These are phyloP conservation scores for Galleria mellonella DNA, from an alignment of 1,140 invertebrate genomes.

Conservation along the genomic window DNA sequence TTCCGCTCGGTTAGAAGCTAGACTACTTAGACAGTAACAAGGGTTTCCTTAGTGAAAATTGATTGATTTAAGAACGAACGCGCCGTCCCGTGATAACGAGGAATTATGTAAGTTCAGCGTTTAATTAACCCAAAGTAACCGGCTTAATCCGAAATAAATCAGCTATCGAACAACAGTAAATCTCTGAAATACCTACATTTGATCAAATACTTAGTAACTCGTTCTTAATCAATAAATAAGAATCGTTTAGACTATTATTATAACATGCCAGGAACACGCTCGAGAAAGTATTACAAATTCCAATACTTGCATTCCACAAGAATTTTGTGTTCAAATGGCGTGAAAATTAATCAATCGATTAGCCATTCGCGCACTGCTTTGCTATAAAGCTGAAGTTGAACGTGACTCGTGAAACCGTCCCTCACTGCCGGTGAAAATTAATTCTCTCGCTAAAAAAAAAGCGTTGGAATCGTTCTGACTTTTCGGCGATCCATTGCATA, in stretches of 20 bases:
- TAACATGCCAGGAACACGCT: neutral
- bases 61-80: neutral
- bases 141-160: conserved; percentile 1
- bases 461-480: conserved; percentile 25
- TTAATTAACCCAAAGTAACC: conserved; percentile 5
- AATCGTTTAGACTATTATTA: neutral
- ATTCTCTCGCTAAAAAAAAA: conserved; percentile 43
- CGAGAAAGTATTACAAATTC: conserved; percentile 4
- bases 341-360: conserved; percentile 70
- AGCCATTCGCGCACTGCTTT: conserved; percentile 48
- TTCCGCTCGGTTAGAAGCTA: neutral
- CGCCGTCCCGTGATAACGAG: conserved; percentile 1
- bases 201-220: neutral
- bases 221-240: neutral
- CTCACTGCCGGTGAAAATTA: conserved; percentile 46
- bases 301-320: conserved; percentile 16
- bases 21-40: conserved; percentile 1
- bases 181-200: neutral
- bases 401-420: conserved; percentile 52
- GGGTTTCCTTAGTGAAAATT: neutral
- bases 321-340: conserved; percentile 54
- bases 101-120: conserved; percentile 3
- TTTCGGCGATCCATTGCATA: conserved; percentile 39
- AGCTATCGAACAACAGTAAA: neutral
- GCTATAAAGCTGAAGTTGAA: conserved; percentile 47